Evolutionary conservation across 2,797 vertebrate genomes (phyloP), one percentile per base, ranked within the genome.

Genomic region (Bradypodion ventrale): DNA sequence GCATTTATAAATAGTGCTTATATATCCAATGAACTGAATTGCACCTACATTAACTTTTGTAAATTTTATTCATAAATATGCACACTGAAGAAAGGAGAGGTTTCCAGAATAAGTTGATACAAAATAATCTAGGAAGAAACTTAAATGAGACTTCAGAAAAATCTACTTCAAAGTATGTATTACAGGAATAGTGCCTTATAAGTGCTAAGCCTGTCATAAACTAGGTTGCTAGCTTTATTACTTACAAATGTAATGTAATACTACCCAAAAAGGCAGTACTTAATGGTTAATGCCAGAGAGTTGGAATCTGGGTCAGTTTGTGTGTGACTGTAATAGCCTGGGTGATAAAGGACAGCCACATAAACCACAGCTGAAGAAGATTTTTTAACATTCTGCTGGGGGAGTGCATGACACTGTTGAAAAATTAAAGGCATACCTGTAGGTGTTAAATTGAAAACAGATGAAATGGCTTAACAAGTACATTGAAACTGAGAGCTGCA

Each of bases 241-340:
- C 62, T 84, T 75, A 1, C 60, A 56, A 23, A 40, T 78, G 83
- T 78, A 66, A 63, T 75, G 3, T 46, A 76, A n/a, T n/a, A 85
- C 83, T 82, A 40, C 75, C 79, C 52, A 44, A 90, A 60, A 91
- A 76, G 5, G 16, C 0, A 15, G 27, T 75, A 7, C 75, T 87
- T 69, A 89, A 84, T 29, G 23, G 7, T 40, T 44, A 49, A 63
- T 85, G 88, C 83, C 78, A 85, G 82, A 73, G 84, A 80, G 72
- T 63, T 80, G 78, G 59, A 89, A 89, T 44, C 65, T 79, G 85
- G 77, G 83, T 91, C 16, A 0, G 90, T 73, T 77, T 82, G 85
- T 56, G 49, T 56, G 16, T 29, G 32, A 82, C 88, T 85, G 78
- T 84, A 78, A 89, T 19, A 40, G n/a, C 59, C 76, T 80, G 81